phyloP scores from a whole-genome alignment of 2,797 vertebrate species.

The Intellagama lesueurii region DNA sequence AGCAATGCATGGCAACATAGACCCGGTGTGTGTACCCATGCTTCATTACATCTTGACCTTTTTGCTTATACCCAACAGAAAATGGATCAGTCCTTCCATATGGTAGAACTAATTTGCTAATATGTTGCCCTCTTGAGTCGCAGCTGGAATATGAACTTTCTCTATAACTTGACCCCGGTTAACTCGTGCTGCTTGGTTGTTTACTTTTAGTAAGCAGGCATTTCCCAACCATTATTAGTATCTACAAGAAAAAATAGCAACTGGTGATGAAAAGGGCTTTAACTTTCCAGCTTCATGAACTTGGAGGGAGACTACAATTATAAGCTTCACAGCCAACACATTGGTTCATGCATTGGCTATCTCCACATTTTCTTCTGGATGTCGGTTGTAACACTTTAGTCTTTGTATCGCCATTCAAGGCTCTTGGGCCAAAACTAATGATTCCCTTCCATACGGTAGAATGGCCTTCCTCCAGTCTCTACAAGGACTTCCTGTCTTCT shows the following conservation, averaged over 20 bases:
- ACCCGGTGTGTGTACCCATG: constrained; percentile 57
- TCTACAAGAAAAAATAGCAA: constrained; percentile 33
- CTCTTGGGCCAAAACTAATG: not conserved
- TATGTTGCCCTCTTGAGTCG: constrained; percentile 68
- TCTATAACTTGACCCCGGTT: constrained; percentile 66
- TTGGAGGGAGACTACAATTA: not conserved
- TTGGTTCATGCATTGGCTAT: not conserved
- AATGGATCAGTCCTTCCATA: constrained; percentile 76
- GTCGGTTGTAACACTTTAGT: not conserved
- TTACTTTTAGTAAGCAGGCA: constrained; percentile 31
- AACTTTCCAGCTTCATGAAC: not conserved
- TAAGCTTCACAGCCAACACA: not conserved
- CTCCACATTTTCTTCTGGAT: not conserved
- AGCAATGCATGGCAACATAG: constrained; percentile 71
- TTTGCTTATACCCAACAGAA: constrained; percentile 72
- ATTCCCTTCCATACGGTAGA: not conserved
- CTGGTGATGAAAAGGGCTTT: not conserved
- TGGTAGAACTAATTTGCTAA: constrained; percentile 76
- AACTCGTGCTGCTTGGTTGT: constrained; percentile 45
- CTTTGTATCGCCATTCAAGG: not conserved
- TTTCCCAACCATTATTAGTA: not conserved
- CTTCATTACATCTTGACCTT: constrained; percentile 76
- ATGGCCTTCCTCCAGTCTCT: not conserved
- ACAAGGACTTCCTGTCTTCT: not conserved
- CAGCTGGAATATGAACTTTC: constrained; percentile 67